These are phyloP conservation scores for Argyresthia albistria DNA, from an alignment of 2,888 invertebrate genomes.

Conservation along the genomic window DNA sequence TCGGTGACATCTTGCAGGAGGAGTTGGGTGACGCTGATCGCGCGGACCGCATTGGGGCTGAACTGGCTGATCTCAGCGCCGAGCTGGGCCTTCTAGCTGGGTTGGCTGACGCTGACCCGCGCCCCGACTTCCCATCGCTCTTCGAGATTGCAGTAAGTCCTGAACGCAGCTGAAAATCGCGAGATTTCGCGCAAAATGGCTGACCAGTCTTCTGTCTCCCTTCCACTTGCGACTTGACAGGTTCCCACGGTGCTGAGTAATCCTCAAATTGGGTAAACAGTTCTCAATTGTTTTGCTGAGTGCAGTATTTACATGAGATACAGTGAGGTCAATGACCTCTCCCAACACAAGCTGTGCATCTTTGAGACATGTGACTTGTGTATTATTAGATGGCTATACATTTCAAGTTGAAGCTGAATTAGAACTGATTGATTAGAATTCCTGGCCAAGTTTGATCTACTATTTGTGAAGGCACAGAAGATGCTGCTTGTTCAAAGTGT, in stretches of 20 bases:
- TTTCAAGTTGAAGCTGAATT: background rate
- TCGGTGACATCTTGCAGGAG: slow-evolving; percentile 61
- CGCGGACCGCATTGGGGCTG: slow-evolving; percentile 55
- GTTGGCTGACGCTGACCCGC: slow-evolving; percentile 48
- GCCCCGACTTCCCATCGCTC: slow-evolving; percentile 53
- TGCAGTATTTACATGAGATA: background rate
- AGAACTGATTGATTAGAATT: too few species aligned
- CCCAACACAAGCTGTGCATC: slow-evolving; percentile 6
- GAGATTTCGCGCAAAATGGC: slow-evolving; percentile 27
- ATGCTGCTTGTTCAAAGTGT: too few species aligned
- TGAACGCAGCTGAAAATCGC: slow-evolving; percentile 4
- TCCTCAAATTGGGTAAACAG: background rate
- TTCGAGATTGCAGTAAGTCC: slow-evolving; percentile 61
- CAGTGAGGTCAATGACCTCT: slow-evolving; percentile 19
- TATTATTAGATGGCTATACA: background rate
- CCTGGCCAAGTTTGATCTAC: too few species aligned
- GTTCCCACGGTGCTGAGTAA: slow-evolving; percentile 5
- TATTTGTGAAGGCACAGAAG: too few species aligned
- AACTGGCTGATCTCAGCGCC: slow-evolving; percentile 55
- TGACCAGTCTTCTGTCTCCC: slow-evolving; percentile 15
- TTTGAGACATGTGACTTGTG: slow-evolving; percentile 12
- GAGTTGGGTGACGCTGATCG: slow-evolving; percentile 55
- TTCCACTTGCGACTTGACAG: slow-evolving; percentile 6
- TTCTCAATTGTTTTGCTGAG: background rate
- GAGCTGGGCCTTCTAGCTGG: slow-evolving; percentile 59